Conservation (phyloP, 92 coral and sea anemone genomes). For the Isaurus tuberculatus region DNA sequence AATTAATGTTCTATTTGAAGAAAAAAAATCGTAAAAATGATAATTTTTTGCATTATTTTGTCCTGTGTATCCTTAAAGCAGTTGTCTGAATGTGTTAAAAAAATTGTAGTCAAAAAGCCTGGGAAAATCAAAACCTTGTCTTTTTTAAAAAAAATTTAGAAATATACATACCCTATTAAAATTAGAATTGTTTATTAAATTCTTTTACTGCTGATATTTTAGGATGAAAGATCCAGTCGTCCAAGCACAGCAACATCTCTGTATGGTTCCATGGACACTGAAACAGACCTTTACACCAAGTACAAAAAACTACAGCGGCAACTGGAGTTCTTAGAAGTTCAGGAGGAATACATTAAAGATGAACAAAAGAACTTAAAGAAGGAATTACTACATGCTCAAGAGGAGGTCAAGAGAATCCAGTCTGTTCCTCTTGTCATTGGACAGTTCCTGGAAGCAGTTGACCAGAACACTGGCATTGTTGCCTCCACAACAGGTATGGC, state of each 20-base stretch:
- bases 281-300: constrained; percentile 87
- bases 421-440: constrained; percentile 99
- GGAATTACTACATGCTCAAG: constrained; percentile 97
- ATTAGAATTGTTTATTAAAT: not conserved
- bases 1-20: too few species aligned
- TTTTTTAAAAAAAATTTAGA: too few species aligned
- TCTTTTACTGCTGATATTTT: not conserved
- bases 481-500: constrained; percentile 96
- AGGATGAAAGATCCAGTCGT: constrained; percentile 57
- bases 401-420: constrained; percentile 98
- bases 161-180: too few species aligned
- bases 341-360: constrained; percentile 98
- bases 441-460: constrained; percentile 99
- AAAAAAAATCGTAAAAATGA: too few species aligned
- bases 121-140: too few species aligned
- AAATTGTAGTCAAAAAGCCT: too few species aligned
- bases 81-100: too few species aligned
- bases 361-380: constrained; percentile 98
- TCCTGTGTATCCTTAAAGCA: too few species aligned
- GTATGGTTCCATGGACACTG: constrained; percentile 80
- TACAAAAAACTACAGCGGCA: constrained; percentile 97
- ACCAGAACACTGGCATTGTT: constrained; percentile 99
- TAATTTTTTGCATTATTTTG: too few species aligned
- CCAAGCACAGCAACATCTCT: constrained; percentile 76
- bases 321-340: constrained; percentile 95